Conservation (phyloP, 2,888 invertebrate species). For the Drosophila vallismaia region DNA sequence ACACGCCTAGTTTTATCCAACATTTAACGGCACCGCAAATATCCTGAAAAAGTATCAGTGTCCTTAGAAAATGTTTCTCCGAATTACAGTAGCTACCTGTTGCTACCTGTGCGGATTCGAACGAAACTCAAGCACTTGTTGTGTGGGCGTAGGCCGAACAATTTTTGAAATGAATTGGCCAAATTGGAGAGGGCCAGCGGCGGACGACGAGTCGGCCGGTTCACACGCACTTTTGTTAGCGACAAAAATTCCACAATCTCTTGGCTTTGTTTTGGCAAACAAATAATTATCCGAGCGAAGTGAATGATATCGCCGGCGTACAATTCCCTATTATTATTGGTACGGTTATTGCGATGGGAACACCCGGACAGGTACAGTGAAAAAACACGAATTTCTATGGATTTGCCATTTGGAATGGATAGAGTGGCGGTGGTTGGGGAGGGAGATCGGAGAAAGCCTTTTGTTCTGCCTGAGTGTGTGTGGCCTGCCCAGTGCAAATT, state of each 20-base stretch:
- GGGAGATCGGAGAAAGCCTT: constrained; percentile 48
- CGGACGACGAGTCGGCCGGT: constrained; percentile 11
- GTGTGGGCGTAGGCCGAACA: constrained; percentile 67
- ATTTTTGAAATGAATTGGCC: constrained; percentile 50
- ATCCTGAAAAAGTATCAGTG: constrained; percentile 23
- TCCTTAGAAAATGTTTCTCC: constrained; percentile 20
- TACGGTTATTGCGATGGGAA: constrained; percentile 18
- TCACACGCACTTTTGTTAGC: constrained; percentile 58
- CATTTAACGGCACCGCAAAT: constrained; percentile 8
- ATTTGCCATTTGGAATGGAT: constrained; percentile 61
- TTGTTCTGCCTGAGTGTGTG: constrained; percentile 42
- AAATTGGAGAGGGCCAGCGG: constrained; percentile 3
- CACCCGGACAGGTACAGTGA: constrained; percentile 30
- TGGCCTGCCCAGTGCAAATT: constrained; percentile 62
- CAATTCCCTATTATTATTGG: constrained; percentile 34
- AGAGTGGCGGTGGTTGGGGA: background rate
- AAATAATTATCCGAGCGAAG: constrained; percentile 51
- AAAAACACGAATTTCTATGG: constrained; percentile 56
- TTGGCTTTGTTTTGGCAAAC: constrained; percentile 50
- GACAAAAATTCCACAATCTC: constrained; percentile 47
- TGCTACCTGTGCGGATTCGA: constrained; percentile 10
- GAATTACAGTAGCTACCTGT: constrained; percentile 47
- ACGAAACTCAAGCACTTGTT: constrained; percentile 38
- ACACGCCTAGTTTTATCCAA: constrained; percentile 7
- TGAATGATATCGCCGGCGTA: constrained; percentile 33